Percentiles rank a stretch among this genome's conserved stretches.
Evolutionary conservation across 2,888 invertebrate genomes (phyloP).

Genomic region (Leucophora obtusa): DNA sequence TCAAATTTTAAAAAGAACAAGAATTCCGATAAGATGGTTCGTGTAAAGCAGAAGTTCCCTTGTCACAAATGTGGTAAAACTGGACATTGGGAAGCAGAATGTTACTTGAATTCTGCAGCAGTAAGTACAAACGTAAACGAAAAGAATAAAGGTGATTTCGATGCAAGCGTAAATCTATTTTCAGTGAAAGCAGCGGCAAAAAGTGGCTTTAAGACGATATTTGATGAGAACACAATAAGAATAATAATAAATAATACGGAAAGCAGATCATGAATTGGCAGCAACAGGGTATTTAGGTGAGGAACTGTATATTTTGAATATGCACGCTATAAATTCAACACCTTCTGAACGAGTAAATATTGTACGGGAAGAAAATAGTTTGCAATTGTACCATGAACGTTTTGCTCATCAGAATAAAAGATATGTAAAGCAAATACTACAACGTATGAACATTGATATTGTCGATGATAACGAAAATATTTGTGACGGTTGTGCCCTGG

Average conservation of each 20-base stretch:
- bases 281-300: conserved; percentile 37
- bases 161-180: conserved; percentile 19
- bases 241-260: conserved; percentile 33
- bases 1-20: no score
- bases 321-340: conserved; percentile 28
- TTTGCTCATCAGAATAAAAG: conserved; percentile 38
- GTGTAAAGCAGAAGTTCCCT: no score
- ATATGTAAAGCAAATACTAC: conserved; percentile 33
- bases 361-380: conserved; percentile 7
- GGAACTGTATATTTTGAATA: conserved; percentile 42
- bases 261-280: conserved; percentile 1
- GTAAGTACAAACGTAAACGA: no score
- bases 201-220: no score
- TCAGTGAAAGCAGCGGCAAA: conserved; percentile 16
- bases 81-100: no score
- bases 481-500: conserved; percentile 41
- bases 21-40: no score
- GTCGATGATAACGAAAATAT: conserved; percentile 19
- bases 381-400: conserved; percentile 35
- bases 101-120: no score
- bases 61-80: conserved; percentile 19
- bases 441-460: conserved; percentile 6
- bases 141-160: no score
- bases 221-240: conserved; percentile 13
- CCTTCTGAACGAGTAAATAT: conserved; percentile 25